Evolutionary conservation across 2,888 invertebrate genomes (phyloP).

Genomic region (Andrena bicolor): DNA sequence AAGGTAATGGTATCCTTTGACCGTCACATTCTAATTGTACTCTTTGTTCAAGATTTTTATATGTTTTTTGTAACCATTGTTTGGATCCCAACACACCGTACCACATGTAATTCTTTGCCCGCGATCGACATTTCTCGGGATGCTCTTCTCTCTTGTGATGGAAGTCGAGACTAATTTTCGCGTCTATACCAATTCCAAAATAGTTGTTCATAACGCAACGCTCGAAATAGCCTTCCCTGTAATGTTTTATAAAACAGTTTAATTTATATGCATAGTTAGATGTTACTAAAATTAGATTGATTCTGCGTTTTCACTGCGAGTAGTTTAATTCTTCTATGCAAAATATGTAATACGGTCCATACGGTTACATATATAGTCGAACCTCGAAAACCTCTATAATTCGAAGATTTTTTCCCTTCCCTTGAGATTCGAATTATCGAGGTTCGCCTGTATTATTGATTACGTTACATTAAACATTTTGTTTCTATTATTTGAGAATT

Average conservation of each 20-base stretch:
- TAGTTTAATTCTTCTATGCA: background rate
- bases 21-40: slow-evolving; percentile 99
- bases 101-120: slow-evolving; percentile 99
- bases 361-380: too few species aligned
- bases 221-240: slow-evolving; percentile 94
- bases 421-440: too few species aligned
- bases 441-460: too few species aligned
- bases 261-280: too few species aligned
- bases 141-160: slow-evolving; percentile 98
- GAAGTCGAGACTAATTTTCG: slow-evolving; percentile 98
- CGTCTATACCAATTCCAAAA: slow-evolving; percentile 99
- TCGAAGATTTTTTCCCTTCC: too few species aligned
- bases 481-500: background rate
- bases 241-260: slow-evolving; percentile 39
- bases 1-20: slow-evolving; percentile 96
- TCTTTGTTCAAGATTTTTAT: slow-evolving; percentile 97
- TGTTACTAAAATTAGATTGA: too few species aligned
- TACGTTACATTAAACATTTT: background rate
- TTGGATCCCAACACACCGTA: slow-evolving; percentile 93
- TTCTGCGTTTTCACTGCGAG: too few species aligned
- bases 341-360: too few species aligned
- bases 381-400: too few species aligned
- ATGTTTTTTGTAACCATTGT: slow-evolving; percentile 94
- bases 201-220: slow-evolving; percentile 99
- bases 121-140: slow-evolving; percentile 97